A percentile compares a stretch with the other conserved stretches of the same genome.
phyloP scores from a whole-genome alignment of 2,113 vertebrate genomes.

The Aptenodytes forsteri region DNA sequence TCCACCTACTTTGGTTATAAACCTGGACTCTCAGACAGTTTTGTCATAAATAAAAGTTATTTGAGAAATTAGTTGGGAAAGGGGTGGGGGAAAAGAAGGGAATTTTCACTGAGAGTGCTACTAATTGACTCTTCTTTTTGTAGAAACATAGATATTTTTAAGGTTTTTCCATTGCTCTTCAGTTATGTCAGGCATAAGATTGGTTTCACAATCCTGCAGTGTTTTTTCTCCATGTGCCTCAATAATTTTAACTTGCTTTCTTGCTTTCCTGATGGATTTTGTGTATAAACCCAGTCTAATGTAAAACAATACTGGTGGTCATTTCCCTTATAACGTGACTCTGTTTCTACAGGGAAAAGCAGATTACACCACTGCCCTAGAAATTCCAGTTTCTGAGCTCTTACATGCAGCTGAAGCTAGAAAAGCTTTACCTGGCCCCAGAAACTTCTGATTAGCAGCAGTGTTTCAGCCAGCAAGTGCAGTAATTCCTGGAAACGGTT shows the following conservation, averaged over 20 bases:
- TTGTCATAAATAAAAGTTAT: background rate
- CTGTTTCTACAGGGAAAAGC: background rate
- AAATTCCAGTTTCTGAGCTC: background rate
- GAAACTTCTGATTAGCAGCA: constrained; percentile 49
- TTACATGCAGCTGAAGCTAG: background rate
- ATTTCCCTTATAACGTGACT: background rate
- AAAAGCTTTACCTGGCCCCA: constrained; percentile 68
- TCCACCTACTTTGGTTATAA: background rate
- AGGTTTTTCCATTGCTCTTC: background rate
- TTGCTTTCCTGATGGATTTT: background rate
- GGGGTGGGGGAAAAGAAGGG: background rate
- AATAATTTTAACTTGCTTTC: background rate
- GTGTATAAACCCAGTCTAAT: background rate
- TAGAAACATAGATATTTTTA: background rate
- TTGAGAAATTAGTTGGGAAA: background rate
- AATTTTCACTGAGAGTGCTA: background rate
- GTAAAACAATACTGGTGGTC: background rate
- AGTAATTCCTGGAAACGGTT: constrained; percentile 78
- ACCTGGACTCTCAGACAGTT: background rate
- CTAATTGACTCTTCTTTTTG: background rate
- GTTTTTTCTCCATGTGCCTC: background rate
- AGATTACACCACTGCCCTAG: background rate
- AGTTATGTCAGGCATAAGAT: background rate
- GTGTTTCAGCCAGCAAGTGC: constrained; percentile 73
- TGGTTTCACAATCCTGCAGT: background rate